Base-by-base conservation (phyloP, 2,113 vertebrate genomes). In the Mystacornis crossleyi region DNA sequence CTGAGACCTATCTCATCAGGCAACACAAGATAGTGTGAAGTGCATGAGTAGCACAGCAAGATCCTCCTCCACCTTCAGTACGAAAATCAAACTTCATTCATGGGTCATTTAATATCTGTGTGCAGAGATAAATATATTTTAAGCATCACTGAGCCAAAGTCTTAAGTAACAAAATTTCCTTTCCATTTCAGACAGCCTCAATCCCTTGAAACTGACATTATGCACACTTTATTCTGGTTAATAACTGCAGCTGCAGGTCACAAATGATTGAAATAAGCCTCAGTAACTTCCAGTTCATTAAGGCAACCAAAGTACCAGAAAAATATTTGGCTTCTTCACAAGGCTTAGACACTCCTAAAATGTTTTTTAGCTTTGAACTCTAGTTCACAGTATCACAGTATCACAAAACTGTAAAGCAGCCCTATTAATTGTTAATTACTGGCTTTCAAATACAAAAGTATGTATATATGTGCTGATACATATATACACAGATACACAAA, bases 51-150 rank as follows among this genome's bases (percentile, higher is more conserved):
- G 18, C 53, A 73, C 62, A 85, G 58, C 26, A 77, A 77, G 58
- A 86, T 86, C 38, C n/a, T 73, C 58, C 54, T 92, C 34, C 58
- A 70, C 17, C 31, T 88, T 71, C 29, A 38, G 4, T 45, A 45
- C 34, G 51, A 94, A 94, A 95, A 69, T 73, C 53, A 85, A 82
- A 86, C 42, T 88, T 42, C 8, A 31, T 86, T 93, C 62, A 93
- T 34, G 75, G 71, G 40, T 89, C 85, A 85, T 81, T 97, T 96
- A 88, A 93, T 90, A 96, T 95, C 87, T 97, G 70, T 71, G 34
- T 92, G 75, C 26, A 90, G 93, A 97, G 55, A 94, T 87, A 97
- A 94, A 95, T 83, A 87, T n/a, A 94, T 95, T 97, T 96, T 89
- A 95, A 93, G 73, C 58, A 81, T 82, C 79, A 91, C 75, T 80